Base-by-base conservation (phyloP, 1,140 invertebrate genomes). In the Lucilia cuprina region DNA sequence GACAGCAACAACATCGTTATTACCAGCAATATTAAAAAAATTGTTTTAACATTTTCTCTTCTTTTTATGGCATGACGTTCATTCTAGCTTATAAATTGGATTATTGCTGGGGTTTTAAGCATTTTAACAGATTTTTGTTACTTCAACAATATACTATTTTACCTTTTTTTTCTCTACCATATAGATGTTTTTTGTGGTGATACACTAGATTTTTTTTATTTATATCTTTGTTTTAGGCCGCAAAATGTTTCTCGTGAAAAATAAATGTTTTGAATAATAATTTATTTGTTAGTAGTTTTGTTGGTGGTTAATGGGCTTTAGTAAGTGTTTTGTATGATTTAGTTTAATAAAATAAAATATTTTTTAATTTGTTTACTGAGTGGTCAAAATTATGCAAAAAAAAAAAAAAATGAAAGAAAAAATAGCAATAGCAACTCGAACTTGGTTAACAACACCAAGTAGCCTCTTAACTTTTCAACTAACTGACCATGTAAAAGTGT, bases 41-140 rank as follows among this genome's bases (percentile, higher is more conserved):
- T 30, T 70, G 19, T 70, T 70, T 19, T 70, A 74, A 9, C 77
- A 21, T 30, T 30, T 30, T 30, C 25, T 30, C 25, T 30, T 30
- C 25, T 30, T 30, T 49, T 70, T 30, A 74, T 80, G 30, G 17
- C n/a, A 70, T 65, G 19, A 34, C 55, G 13, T 74, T 80, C 41
- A 80, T 80, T 74, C 49, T 74, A 47, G 83, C 50, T 70, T 80
- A 47, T 75, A 74, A 82, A 80, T 74, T 70, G 84, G 49, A 83
- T 65, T 50, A 83, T 82, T 77, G 74, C 82, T 35, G 84, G 74
- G 25, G 74, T 84, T 84, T 84, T 60, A 55, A 78, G 74, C 74
- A 78, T 83, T 84, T 83, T 77, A 78, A 55, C 70, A 78, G 82
- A 84, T 80, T 84, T 70, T 84, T 65, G 75, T 84, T 84, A 55